These are phyloP conservation scores for Eupsilia transversa DNA, from an alignment of 2,888 invertebrate species.

Conservation along the genomic window DNA sequence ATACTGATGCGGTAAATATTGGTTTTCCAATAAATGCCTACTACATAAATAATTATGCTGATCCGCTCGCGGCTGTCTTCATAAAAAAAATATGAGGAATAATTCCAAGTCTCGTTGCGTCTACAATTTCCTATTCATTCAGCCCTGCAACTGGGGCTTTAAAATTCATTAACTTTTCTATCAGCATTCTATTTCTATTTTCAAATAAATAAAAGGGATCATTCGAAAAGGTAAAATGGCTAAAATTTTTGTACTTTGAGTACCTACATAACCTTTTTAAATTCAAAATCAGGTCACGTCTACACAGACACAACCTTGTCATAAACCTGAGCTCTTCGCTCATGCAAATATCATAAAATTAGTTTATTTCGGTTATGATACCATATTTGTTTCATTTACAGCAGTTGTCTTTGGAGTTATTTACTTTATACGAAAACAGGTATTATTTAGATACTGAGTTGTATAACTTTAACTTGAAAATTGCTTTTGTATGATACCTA, in stretches of 20 bases:
- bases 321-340: slow-evolving; percentile 14
- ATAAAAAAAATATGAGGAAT: not conserved
- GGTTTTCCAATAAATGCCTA: not conserved
- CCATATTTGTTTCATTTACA: slow-evolving; percentile 25
- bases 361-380: slow-evolving; percentile 36
- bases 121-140: not conserved
- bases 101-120: not conserved
- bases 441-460: not conserved
- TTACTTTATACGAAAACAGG: not conserved
- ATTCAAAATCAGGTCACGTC: slow-evolving; percentile 39
- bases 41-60: not conserved
- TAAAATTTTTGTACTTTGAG: not conserved
- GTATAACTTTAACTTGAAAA: not conserved
- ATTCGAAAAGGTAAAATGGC: not conserved
- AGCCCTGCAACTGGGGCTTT: not conserved
- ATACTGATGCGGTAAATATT: not conserved
- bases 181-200: not conserved
- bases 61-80: not conserved
- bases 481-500: not conserved
- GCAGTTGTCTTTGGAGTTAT: not conserved
- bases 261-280: not conserved
- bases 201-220: not conserved
- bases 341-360: slow-evolving; percentile 29
- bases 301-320: slow-evolving; percentile 2
- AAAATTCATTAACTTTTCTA: not conserved